Percentiles rank a stretch among this genome's conserved stretches.
Conservation (phyloP, 2,113 vertebrate genomes). For the Deroptyus accipitrinus region DNA sequence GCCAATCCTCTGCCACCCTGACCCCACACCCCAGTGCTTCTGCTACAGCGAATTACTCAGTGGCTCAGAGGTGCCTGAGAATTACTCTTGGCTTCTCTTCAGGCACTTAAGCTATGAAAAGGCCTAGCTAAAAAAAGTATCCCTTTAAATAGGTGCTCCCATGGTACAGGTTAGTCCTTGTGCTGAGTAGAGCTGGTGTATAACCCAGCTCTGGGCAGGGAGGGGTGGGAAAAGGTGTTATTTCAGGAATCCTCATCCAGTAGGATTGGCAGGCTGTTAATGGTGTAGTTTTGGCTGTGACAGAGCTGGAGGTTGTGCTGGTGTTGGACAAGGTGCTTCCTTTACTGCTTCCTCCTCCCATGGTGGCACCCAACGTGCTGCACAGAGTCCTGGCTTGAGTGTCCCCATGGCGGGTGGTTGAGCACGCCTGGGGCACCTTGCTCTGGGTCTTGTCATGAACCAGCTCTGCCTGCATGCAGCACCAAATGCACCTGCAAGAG, state of each 20-base stretch:
- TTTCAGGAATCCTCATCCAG: background rate
- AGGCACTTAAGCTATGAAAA: background rate
- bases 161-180: background rate
- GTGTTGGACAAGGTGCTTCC: background rate
- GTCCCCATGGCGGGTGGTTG: fast-evolving
- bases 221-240: background rate
- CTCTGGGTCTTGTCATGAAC: background rate
- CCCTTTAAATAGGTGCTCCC: background rate
- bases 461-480: fast-evolving
- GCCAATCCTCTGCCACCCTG: background rate
- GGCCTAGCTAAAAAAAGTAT: background rate
- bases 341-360: background rate
- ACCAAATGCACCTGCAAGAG: background rate
- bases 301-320: background rate
- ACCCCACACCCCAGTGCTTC: background rate
- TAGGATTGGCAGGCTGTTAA: background rate
- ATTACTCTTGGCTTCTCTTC: background rate
- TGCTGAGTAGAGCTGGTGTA: background rate
- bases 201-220: background rate
- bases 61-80: background rate
- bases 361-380: fast-evolving
- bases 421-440: fast-evolving
- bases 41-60: background rate
- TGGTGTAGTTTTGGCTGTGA: background rate
- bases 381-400: background rate